These are phyloP conservation scores for Trachymyrmex septentrionalis DNA, from an alignment of 1,140 invertebrate species.

Conservation along the genomic window DNA sequence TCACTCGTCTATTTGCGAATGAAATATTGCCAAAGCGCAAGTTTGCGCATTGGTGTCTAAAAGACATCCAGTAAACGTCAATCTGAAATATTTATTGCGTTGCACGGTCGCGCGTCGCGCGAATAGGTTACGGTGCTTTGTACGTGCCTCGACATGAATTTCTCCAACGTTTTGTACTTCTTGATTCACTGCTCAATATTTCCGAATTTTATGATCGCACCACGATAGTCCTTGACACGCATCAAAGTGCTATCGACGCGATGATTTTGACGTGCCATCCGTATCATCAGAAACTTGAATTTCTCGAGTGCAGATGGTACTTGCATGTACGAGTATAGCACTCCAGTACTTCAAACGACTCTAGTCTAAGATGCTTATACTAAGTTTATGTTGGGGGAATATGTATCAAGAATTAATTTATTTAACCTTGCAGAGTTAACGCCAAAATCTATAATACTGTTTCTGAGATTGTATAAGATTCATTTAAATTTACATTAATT, in stretches of 20 bases:
- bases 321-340: not conserved
- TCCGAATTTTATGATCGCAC: not conserved
- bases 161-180: not conserved
- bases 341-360: not conserved
- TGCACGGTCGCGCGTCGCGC: not conserved
- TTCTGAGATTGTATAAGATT: no score
- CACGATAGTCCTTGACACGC: slow-evolving; percentile 44
- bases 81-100: slow-evolving; percentile 65
- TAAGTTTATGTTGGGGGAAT: not conserved
- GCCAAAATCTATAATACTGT: no score
- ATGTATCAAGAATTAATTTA: not conserved
- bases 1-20: slow-evolving; percentile 3
- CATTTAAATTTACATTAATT: no score
- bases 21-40: slow-evolving; percentile 37
- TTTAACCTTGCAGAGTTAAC: not conserved
- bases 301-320: slow-evolving; percentile 18
- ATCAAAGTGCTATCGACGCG: slow-evolving; percentile 32
- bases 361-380: not conserved
- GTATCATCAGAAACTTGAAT: slow-evolving; percentile 15
- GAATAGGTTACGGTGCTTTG: slow-evolving; percentile 4
- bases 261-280: slow-evolving; percentile 12
- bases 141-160: slow-evolving; percentile 9
- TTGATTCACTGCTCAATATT: slow-evolving; percentile 38
- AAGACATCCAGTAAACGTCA: slow-evolving; percentile 57
- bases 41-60: slow-evolving; percentile 40